Conservation (phyloP, 2,888 invertebrate genomes). For the Epirrita christyi region DNA sequence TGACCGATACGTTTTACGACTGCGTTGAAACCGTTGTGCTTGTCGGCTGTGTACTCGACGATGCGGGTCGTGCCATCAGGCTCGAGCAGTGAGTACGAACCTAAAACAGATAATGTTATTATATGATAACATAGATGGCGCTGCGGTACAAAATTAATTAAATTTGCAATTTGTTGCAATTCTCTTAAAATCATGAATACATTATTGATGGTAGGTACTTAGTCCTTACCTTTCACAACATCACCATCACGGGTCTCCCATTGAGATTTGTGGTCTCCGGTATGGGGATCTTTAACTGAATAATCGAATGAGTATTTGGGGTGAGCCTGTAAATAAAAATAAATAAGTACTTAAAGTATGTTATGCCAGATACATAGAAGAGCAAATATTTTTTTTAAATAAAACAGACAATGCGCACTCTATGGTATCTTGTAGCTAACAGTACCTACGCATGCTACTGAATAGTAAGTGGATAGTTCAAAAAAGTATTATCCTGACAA, state of each 20-base stretch:
- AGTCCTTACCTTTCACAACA: constrained; percentile 79
- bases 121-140: constrained; percentile 23
- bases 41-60: constrained; percentile 82
- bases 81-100: constrained; percentile 79
- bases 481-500: no score
- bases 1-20: constrained; percentile 80
- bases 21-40: constrained; percentile 79
- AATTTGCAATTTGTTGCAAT: not conserved
- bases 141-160: not conserved
- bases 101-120: constrained; percentile 46
- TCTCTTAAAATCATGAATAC: not conserved
- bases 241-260: constrained; percentile 86
- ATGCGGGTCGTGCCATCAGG: constrained; percentile 81
- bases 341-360: no score
- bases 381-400: no score
- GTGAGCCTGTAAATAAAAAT: constrained; percentile 72
- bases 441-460: no score
- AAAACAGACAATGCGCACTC: no score
- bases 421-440: no score
- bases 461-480: no score
- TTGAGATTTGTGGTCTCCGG: constrained; percentile 86
- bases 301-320: constrained; percentile 86
- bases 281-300: constrained; percentile 86
- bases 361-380: no score
- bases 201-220: not conserved